phyloP scores from a whole-genome alignment of 2,888 invertebrate species.

The Diaprepes abbreviatus region DNA sequence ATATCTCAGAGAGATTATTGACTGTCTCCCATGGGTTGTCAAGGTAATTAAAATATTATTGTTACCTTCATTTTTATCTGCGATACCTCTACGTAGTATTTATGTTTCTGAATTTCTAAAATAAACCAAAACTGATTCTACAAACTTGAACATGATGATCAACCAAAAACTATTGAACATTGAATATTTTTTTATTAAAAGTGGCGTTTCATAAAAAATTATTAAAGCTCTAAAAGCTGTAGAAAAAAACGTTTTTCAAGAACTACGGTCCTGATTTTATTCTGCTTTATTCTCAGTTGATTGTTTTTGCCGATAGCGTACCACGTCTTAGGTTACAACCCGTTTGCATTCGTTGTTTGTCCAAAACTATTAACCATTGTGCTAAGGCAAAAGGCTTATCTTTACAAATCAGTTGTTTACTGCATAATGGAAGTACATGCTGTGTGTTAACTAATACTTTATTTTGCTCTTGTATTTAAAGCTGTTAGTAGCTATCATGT shows the following conservation, averaged over 20 bases:
- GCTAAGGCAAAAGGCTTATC: constrained; percentile 50
- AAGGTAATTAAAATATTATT: no score
- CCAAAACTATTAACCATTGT: constrained; percentile 45
- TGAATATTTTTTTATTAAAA: no score
- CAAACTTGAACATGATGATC: no score
- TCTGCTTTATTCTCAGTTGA: constrained; percentile 53
- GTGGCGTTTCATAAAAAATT: no score
- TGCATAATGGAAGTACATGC: constrained; percentile 50
- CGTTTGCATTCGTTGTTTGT: constrained; percentile 53
- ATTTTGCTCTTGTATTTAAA: constrained; percentile 7
- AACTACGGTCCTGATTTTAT: constrained; percentile 46
- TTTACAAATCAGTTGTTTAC: constrained; percentile 53
- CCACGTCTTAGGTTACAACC: constrained; percentile 58
- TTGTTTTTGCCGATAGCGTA: constrained; percentile 57
- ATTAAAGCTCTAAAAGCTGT: no score
- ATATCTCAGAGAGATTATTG: no score
- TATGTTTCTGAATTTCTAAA: no score
- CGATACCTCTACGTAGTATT: no score
- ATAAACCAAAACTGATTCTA: no score
- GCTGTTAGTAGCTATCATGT: not conserved
- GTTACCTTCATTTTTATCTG: no score
- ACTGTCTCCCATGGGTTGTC: no score
- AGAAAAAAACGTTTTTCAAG: not conserved
- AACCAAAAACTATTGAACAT: no score
- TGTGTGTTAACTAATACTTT: constrained; percentile 51